These are phyloP conservation scores for Rhabdornis inornatus DNA, from an alignment of 2,113 vertebrate species.

Conservation along the genomic window DNA sequence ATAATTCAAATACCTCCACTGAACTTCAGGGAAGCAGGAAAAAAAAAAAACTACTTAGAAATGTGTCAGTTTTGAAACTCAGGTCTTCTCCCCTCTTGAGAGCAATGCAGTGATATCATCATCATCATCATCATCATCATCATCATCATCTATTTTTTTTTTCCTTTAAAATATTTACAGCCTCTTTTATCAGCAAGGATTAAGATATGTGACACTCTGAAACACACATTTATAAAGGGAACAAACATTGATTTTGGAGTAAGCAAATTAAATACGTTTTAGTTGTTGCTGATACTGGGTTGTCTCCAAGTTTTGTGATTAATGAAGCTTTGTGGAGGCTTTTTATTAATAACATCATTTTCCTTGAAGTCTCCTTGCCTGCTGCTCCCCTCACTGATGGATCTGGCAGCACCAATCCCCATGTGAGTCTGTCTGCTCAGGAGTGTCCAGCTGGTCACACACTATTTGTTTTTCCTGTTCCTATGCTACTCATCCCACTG, in stretches of 20 bases:
- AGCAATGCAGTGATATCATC: neutral
- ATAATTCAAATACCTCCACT: neutral
- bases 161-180: neutral
- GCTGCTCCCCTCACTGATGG: neutral
- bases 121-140: neutral
- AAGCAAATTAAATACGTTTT: neutral
- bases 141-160: neutral
- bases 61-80: neutral
- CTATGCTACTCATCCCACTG: neutral
- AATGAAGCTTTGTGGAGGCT: neutral
- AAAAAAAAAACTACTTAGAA: neutral
- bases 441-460: neutral
- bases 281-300: neutral
- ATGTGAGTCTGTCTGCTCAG: neutral
- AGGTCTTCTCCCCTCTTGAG: neutral
- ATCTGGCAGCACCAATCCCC: neutral
- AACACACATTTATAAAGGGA: neutral
- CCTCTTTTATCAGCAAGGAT: neutral
- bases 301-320: neutral
- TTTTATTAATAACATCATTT: neutral
- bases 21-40: neutral
- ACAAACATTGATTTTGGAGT: neutral
- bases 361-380: neutral
- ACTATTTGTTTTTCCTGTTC: conserved; percentile 24
- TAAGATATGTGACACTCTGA: neutral